Evolutionary conservation across 1,140 invertebrate genomes (phyloP), one percentile per base, ranked within the genome.

Genomic region (Drosophila sturtevanti): DNA sequence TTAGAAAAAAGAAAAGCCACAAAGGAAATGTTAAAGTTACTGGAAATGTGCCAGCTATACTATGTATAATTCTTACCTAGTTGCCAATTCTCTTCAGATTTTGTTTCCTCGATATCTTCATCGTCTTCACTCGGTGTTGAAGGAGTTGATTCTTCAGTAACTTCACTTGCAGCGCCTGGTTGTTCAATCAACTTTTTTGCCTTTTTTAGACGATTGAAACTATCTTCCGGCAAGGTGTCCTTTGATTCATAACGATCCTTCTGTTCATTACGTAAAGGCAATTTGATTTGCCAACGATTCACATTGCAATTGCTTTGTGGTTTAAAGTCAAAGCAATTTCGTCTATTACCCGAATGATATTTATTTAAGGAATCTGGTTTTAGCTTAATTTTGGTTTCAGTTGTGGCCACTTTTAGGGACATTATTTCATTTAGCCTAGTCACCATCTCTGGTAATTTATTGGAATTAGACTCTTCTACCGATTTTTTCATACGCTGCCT

Each of bases 201-300:
- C 10, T 48, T 44, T 16, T 18, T 1, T 4, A 4, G 21, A 24
- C 48, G 48, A 24, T 2, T 52, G 18, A 22, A 7, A 31, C 6
- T 6, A 9, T 9, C 10, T 38, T 38, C 9, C 38, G 38, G 5
- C n/a, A 10, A 3, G 37, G 12, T 38, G 5, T 18, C 11, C 18
- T 51, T 51, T 12, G 11, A 4, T 51, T 51, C 44, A n/a, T n/a
- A n/a, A n/a, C n/a, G 35, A 37, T 37, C 37, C 21, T 10, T 10
- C 2, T 18, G 9, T 11, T 48, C 16, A 11, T 1, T 1, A 9
- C 16, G 10, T 48, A 3, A 9, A 0, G 38, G 59, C 0, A 58
- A 2, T 18, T 68, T 68, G 18, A 58, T 62, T 0, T 58, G 27
- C 59, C 68, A 66, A 12, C 65, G 64, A 16, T 55, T 71, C 0